Base-by-base conservation (phyloP, 2,113 vertebrate genomes). In the Plecotus auritus region DNA sequence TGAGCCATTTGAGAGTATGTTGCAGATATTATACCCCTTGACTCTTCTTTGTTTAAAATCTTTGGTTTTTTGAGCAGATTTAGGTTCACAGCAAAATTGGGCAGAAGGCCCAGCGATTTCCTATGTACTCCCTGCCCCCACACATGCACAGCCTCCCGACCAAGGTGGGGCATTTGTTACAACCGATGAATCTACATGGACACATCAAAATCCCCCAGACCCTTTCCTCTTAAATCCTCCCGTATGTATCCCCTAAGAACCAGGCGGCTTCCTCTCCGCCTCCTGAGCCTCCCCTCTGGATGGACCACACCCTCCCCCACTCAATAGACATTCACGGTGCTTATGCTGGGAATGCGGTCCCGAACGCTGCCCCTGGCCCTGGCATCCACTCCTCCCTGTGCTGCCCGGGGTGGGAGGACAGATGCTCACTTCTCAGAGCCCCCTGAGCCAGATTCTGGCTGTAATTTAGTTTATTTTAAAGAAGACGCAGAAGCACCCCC, bases 331-430 rank as follows among this genome's bases (percentile, higher is more conserved):
- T 6, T 49, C 80, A 12, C 5, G 5, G 70, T 9, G 20, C 26
- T 18, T 18, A 13, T 66, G 54, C 54, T 5, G 26, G 42, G 54
- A 70, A 28, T 6, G 17, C 59, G 10, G n/a, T 10, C 22, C 59
- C 4, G 0, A 14, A 51, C 16, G 1, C 42, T 0, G 12, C n/a
- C 20, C 32, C 3, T 2, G 1, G 54, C 26, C 7, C 80, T 32
- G 17, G 81, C 28, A 5, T 16, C n/a, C 70, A 17, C 45, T 51
- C 26, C 7, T 30, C 66, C 67, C 40, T 10, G 40, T 5, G 40
- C 40, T n/a, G 0, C 7, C 2, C 0, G 10, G 4, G 23, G 9
- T 2, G 40, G 51, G 51, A 37, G 7, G 28, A 0, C 3, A 32
- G 32, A 23, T 18, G 5, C 18, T 23, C 35, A 2, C 56, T 37